Evolutionary conservation across 2,113 vertebrate species (phyloP).

Genomic region (Pardalotus punctatus): DNA sequence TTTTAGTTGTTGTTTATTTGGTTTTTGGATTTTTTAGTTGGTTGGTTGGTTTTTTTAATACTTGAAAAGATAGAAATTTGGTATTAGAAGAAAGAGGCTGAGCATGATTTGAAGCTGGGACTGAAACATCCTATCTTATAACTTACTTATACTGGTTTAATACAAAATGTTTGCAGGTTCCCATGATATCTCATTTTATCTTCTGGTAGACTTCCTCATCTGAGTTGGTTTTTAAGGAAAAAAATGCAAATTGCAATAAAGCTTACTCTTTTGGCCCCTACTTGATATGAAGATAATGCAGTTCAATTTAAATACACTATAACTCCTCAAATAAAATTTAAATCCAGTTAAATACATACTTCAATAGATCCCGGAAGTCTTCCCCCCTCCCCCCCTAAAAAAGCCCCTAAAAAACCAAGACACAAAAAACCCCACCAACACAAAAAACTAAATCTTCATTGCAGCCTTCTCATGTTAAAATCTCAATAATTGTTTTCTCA

Average conservation of each 20-base stretch:
- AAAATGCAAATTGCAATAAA: slow-evolving; percentile 1
- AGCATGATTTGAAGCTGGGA: background rate
- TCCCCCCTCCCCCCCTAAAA: background rate
- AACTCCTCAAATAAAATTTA: slow-evolving; percentile 36
- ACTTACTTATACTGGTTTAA: background rate
- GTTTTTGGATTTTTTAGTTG: background rate
- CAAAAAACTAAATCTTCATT: background rate
- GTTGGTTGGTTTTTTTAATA: background rate
- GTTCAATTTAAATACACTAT: background rate
- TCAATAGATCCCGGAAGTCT: slow-evolving; percentile 26
- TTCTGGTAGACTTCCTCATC: background rate
- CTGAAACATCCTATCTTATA: background rate
- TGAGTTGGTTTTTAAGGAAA: background rate
- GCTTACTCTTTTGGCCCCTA: background rate
- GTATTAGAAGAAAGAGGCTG: background rate
- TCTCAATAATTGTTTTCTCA: background rate
- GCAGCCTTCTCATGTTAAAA: slow-evolving; percentile 5
- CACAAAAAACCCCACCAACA: background rate
- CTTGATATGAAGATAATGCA: background rate
- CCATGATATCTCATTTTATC: background rate
- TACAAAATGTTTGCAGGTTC: background rate
- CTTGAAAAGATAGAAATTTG: background rate
- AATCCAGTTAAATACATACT: slow-evolving; percentile 50
- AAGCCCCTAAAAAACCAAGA: background rate
- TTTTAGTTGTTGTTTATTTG: too few species aligned